Evolutionary conservation across 2,888 invertebrate species (phyloP).

Genomic region (Encarsia formosa): DNA sequence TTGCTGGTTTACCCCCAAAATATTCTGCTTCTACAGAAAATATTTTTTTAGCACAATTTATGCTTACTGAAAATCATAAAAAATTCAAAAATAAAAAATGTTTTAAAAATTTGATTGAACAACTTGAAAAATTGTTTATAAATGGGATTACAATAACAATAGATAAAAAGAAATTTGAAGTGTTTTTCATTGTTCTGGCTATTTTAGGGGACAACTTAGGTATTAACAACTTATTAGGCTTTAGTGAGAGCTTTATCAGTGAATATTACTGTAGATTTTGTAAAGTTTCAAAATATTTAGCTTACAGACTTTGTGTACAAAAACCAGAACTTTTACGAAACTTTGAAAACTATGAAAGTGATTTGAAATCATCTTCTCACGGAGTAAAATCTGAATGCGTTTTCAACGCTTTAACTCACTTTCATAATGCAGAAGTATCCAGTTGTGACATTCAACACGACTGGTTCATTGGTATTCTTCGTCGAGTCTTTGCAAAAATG

Average conservation of each 20-base stretch:
- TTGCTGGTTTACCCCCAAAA: no score
- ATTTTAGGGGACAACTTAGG: neutral
- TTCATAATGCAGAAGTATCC: slow-evolving; percentile 36
- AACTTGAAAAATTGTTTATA: no score
- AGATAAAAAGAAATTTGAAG: no score
- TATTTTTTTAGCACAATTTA: no score
- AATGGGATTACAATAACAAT: no score
- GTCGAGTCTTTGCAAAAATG: slow-evolving; percentile 37
- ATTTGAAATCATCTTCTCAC: neutral
- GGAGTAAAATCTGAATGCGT: neutral
- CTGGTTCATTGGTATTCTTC: slow-evolving; percentile 33
- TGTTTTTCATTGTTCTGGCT: neutral
- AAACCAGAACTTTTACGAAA: neutral
- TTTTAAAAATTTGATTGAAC: no score
- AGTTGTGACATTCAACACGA: slow-evolving; percentile 42
- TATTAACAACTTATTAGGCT: neutral
- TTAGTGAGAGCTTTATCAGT: neutral
- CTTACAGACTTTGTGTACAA: neutral
- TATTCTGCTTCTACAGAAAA: no score
- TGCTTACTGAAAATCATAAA: no score
- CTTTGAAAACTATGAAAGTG: neutral
- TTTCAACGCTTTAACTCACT: slow-evolving; percentile 12
- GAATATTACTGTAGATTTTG: neutral
- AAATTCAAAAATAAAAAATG: no score
- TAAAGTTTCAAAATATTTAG: neutral